Percentiles rank a stretch among this genome's conserved stretches.
Conservation (phyloP, 2,888 invertebrate genomes). For the Keiferia lycopersicella region DNA sequence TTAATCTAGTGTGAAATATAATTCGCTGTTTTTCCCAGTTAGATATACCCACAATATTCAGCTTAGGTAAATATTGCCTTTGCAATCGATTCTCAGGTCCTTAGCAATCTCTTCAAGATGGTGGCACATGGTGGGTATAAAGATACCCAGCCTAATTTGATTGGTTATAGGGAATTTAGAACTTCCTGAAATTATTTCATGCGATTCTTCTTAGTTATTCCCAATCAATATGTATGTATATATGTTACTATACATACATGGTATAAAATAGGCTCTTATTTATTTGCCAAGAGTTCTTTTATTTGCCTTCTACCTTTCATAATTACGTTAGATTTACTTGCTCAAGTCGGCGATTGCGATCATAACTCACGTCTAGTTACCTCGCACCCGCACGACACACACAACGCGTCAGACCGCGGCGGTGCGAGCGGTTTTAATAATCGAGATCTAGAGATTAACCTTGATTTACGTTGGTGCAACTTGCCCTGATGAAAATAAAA, state of each 20-base stretch:
- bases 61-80: too few species aligned
- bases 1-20: not conserved
- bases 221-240: too few species aligned
- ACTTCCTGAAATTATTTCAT: too few species aligned
- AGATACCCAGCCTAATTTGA: too few species aligned
- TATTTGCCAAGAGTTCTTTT: not conserved
- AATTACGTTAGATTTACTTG: not conserved
- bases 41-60: too few species aligned
- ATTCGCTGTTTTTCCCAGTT: not conserved
- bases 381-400: not conserved
- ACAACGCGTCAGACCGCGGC: not conserved
- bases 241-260: too few species aligned
- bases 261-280: too few species aligned
- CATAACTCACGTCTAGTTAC: not conserved
- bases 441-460: constrained; percentile 4
- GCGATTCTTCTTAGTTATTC: too few species aligned
- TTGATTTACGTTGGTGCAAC: not conserved
- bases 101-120: too few species aligned
- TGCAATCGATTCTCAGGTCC: too few species aligned
- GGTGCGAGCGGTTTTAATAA: constrained; percentile 26
- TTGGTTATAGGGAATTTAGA: too few species aligned
- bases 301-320: not conserved
- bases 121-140: too few species aligned
- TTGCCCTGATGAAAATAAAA: not conserved
- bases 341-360: not conserved